Base-by-base conservation (phyloP, 1,140 invertebrate species). In the Acromyrmex heyeri region DNA sequence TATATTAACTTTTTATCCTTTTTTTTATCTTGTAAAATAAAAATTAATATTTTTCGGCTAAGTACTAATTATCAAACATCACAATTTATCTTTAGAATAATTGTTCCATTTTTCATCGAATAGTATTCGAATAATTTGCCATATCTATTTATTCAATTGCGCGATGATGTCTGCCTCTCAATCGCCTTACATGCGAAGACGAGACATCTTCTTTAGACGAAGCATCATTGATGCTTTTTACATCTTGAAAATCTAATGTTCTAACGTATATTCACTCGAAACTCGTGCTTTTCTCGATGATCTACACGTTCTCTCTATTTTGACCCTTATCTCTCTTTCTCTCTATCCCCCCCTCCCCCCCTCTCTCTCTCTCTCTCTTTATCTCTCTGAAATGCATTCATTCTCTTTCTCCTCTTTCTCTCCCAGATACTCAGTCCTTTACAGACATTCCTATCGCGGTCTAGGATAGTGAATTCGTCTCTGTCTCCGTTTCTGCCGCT, bases 391-490 rank as follows among this genome's bases (percentile, higher is more conserved):
- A n/a, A 27, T 62, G 24, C 64, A 44, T 21, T 27, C 38, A 30
- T 16, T 2, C 61, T 38, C 62, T 53, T 38, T 38, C 27, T 8
- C 61, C 18, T 34, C 55, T 14, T 59, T 38, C 55, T 48, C 38
- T 77, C 8, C n/a, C n/a, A n/a, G 77, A 27, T 79, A 55, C 77
- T 67, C 77, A 67, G 62, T 79, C 62, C 67, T 67, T 67, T 79
- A 44, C 38, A 61, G 34, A 1, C 53, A 21, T 30, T 70, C 48
- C 79, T 75, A 75, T 62, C 55, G 38, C 18, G 38, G 69, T 61
- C 38, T 73, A 24, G 27, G 55, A 75, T 50, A 75, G 38, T 12
- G 55, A 83, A 75, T 62, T 73, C 55, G 38, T 21, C 59, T 78
- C 38, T 48, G 18, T 53, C 24, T 50, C n/a, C 21, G 18, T 8